Conservation (phyloP, 2,888 invertebrate genomes). For the Campoplex nolae region DNA sequence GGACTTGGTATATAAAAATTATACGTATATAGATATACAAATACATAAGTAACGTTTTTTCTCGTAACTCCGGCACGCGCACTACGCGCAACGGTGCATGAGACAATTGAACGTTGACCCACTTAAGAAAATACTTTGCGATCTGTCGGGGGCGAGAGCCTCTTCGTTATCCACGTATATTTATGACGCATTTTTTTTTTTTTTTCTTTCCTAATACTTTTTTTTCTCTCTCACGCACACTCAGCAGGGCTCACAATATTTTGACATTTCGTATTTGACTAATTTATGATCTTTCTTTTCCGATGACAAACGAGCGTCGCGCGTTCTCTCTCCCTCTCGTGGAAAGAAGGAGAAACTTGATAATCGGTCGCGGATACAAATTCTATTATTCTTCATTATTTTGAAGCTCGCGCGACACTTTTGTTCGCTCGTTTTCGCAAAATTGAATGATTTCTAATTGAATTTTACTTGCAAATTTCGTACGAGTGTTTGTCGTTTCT, state of each 20-base stretch:
- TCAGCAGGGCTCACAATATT: background rate
- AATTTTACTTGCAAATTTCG: background rate
- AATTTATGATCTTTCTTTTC: background rate
- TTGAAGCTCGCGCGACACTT: background rate
- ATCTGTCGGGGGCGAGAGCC: conserved; percentile 60
- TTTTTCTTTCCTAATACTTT: background rate
- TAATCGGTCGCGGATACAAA: background rate
- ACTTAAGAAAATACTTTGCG: conserved; percentile 73
- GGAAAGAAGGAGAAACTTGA: background rate
- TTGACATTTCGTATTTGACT: background rate
- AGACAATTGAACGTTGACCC: conserved; percentile 78
- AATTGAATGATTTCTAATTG: background rate
- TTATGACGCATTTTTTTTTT: background rate
- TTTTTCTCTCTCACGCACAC: background rate
- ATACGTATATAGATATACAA: background rate
- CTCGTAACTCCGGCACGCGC: conserved; percentile 54
- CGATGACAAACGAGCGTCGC: conserved; percentile 1
- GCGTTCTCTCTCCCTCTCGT: background rate
- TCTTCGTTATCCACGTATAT: conserved; percentile 25
- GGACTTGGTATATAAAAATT: background rate
- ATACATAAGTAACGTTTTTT: background rate
- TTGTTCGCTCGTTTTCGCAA: background rate
- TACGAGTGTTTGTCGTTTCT: background rate
- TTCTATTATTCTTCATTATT: background rate
- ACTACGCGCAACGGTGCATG: conserved; percentile 65